phyloP scores from a whole-genome alignment of 1,140 invertebrate species.

The Neodiprion pinetum region DNA sequence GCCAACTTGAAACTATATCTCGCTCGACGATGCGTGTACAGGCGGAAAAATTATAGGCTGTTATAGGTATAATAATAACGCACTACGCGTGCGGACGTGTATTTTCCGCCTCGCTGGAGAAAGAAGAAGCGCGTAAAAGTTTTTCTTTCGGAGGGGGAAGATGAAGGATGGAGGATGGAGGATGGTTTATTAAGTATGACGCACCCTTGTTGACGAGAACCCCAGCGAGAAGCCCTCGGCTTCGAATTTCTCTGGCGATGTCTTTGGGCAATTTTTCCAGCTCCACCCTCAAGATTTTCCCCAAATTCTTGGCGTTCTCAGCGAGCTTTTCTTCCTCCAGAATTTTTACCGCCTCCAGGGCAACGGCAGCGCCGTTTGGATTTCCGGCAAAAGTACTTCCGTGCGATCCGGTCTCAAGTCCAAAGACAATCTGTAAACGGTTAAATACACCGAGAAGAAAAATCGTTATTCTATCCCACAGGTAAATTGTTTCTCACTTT shows the following conservation, averaged over 20 bases:
- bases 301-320: slow-evolving; percentile 75
- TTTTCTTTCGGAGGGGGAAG: not conserved
- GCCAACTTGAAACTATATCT: too few relatives aligned
- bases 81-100: too few relatives aligned
- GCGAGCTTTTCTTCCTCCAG: slow-evolving; percentile 78
- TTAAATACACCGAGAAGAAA: too few relatives aligned
- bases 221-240: slow-evolving; percentile 81
- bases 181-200: slow-evolving; percentile 11
- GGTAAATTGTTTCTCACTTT: not conserved
- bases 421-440: slow-evolving; percentile 71
- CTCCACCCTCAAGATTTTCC: slow-evolving; percentile 69
- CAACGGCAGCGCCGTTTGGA: slow-evolving; percentile 77
- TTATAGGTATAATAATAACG: too few relatives aligned
- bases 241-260: slow-evolving; percentile 71
- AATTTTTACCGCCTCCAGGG: slow-evolving; percentile 64
- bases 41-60: too few relatives aligned
- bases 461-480: not conserved
- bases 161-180: not conserved
- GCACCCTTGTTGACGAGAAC: slow-evolving; percentile 75
- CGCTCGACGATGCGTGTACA: too few relatives aligned
- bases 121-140: too few relatives aligned
- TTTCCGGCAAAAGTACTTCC: slow-evolving; percentile 89
- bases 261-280: slow-evolving; percentile 69
- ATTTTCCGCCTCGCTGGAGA: too few relatives aligned
- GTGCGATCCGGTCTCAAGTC: slow-evolving; percentile 79